A percentile compares a stretch with the other conserved stretches of the same genome.
phyloP scores from a whole-genome alignment of 2,113 vertebrate genomes.

The Lophochroa leadbeateri region DNA sequence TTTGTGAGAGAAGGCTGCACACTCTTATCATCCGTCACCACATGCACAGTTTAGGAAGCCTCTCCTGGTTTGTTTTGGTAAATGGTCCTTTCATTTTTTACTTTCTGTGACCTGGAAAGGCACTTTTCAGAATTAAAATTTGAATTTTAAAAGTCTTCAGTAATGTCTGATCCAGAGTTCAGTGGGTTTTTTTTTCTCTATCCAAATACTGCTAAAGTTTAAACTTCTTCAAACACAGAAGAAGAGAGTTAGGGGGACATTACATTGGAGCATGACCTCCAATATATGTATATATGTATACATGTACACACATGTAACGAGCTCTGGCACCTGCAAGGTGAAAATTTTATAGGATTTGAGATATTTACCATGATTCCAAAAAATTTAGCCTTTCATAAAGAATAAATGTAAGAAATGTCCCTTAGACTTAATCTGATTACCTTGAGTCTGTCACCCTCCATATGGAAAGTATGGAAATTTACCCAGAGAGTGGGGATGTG shows the following conservation, averaged over 20 bases:
- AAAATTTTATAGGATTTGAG: not conserved
- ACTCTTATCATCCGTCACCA: not conserved
- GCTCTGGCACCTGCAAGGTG: not conserved
- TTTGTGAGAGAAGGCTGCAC: not conserved
- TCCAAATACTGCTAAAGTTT: not conserved
- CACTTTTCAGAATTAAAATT: not conserved
- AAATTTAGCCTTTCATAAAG: not conserved
- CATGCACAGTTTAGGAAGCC: not conserved
- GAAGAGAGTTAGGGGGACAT: not conserved
- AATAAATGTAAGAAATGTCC: conserved; percentile 2
- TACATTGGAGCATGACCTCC: accelerated
- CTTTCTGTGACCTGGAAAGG: not conserved
- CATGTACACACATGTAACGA: not conserved
- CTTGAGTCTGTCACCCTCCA: not conserved
- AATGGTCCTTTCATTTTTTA: not conserved
- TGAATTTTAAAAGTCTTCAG: not conserved
- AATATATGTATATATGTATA: too few species aligned
- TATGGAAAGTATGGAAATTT: not conserved
- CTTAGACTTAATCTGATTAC: not conserved
- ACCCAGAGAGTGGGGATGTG: not conserved
- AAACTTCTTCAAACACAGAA: not conserved
- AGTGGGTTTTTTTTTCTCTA: not conserved
- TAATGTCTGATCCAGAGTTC: not conserved
- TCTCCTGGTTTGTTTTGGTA: not conserved
- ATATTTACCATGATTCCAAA: not conserved